phyloP scores from a whole-genome alignment of 2,888 invertebrate species.

The Melinaea marsaeus region DNA sequence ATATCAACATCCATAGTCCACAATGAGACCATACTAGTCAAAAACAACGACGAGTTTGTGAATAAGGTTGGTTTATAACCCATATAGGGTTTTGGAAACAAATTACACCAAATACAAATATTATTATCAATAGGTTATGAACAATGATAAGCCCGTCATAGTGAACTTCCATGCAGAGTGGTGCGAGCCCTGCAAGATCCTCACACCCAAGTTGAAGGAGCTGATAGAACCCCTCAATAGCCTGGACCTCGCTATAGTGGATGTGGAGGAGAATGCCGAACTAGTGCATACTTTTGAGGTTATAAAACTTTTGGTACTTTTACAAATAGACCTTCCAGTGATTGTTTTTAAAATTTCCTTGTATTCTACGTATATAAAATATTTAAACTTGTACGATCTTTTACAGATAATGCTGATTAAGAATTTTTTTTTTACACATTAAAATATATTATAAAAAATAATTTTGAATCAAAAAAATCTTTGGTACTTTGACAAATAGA shows the following conservation, averaged over 20 bases:
- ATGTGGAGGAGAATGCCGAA: conserved; percentile 89
- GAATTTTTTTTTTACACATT: too few species aligned
- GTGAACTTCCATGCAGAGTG: conserved; percentile 95
- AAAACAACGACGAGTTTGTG: conserved; percentile 87
- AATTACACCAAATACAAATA: neutral
- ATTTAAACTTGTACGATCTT: too few species aligned
- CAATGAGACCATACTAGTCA: conserved; percentile 78
- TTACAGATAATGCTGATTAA: too few species aligned
- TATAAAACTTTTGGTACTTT: neutral
- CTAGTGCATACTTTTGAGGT: conserved; percentile 86
- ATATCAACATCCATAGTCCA: conserved; percentile 70
- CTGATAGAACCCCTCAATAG: conserved; percentile 84
- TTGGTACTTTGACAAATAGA: too few species aligned
- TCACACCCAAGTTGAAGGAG: conserved; percentile 89
- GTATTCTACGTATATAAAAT: too few species aligned
- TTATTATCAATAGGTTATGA: conserved; percentile 79
- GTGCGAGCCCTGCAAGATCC: conserved; percentile 93
- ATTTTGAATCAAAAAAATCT: too few species aligned
- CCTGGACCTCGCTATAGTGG: conserved; percentile 87
- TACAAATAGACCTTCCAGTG: too few species aligned
- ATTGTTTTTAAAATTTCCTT: too few species aligned
- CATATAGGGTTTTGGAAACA: neutral
- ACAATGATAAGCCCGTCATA: conserved; percentile 90
- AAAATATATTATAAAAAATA: too few species aligned
- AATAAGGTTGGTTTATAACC: conserved; percentile 76